Conservation (phyloP, 1,140 invertebrate species). For the Varroa destructor region DNA sequence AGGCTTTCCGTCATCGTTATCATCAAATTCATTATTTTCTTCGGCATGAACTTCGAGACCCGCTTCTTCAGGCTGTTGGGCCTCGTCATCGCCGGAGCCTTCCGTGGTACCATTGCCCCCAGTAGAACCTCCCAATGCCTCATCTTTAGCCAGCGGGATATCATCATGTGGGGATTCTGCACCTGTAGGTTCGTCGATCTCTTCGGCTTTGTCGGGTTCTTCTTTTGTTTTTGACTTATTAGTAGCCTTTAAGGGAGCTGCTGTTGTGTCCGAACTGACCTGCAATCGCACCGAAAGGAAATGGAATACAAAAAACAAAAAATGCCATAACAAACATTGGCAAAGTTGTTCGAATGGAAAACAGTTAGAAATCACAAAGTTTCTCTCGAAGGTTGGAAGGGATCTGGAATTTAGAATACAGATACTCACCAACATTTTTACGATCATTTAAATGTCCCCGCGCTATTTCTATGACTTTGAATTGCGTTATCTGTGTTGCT, state of each 20-base stretch:
- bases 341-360: too few relatives aligned
- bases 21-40: slow-evolving; percentile 23
- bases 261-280: too few relatives aligned
- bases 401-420: too few relatives aligned
- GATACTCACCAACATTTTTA: too few relatives aligned
- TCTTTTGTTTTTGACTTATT: slow-evolving; percentile 22
- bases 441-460: too few relatives aligned
- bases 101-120: background rate
- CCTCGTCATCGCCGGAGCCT: background rate
- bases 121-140: slow-evolving; percentile 23
- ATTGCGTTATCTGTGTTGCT: too few relatives aligned
- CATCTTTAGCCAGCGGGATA: slow-evolving; percentile 29
- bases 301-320: too few relatives aligned
- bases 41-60: slow-evolving; percentile 24
- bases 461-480: too few relatives aligned
- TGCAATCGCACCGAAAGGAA: too few relatives aligned
- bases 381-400: too few relatives aligned
- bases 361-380: too few relatives aligned
- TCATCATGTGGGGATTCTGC: slow-evolving; percentile 28
- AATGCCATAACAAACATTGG: too few relatives aligned
- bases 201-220: slow-evolving; percentile 22
- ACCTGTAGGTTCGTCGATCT: slow-evolving; percentile 23
- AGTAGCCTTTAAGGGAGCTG: background rate
- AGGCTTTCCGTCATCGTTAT: slow-evolving; percentile 23
- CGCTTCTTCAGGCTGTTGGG: slow-evolving; percentile 18